Percentiles rank a stretch among this genome's conserved stretches.
Evolutionary conservation across 2,888 invertebrate species (phyloP).

Genomic region (Coenonympha glycerion): DNA sequence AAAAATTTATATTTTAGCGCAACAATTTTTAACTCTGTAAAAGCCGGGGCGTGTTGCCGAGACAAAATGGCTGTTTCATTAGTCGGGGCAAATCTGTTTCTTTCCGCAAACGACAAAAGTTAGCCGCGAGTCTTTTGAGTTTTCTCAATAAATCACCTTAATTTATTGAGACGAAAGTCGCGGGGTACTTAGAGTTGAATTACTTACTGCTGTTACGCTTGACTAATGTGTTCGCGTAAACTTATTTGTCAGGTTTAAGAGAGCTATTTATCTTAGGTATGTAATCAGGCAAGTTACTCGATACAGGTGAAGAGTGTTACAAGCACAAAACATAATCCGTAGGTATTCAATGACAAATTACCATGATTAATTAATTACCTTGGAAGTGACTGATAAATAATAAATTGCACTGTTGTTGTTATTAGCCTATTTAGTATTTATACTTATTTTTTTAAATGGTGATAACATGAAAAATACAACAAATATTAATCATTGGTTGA

Average conservation of each 20-base stretch:
- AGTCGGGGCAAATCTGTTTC: constrained; percentile 55
- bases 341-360: too few relatives aligned
- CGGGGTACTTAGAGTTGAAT: constrained; percentile 52
- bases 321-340: too few relatives aligned
- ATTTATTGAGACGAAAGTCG: constrained; percentile 66
- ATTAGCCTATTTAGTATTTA: too few relatives aligned
- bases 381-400: too few relatives aligned
- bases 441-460: too few relatives aligned
- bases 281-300: background rate
- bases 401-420: too few relatives aligned
- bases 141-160: constrained; percentile 66
- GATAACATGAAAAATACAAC: too few relatives aligned
- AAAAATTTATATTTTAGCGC: constrained; percentile 17
- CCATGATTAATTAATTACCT: too few relatives aligned
- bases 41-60: constrained; percentile 32
- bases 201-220: constrained; percentile 48
- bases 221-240: constrained; percentile 50
- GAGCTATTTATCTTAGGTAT: background rate
- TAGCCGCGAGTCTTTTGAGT: constrained; percentile 50
- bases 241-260: constrained; percentile 27
- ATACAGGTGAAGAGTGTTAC: background rate
- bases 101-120: constrained; percentile 63
- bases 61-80: constrained; percentile 56
- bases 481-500: too few relatives aligned
- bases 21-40: constrained; percentile 24